These are phyloP conservation scores for Polydrusus tereticollis DNA, from an alignment of 2,888 invertebrate species.

Conservation along the genomic window DNA sequence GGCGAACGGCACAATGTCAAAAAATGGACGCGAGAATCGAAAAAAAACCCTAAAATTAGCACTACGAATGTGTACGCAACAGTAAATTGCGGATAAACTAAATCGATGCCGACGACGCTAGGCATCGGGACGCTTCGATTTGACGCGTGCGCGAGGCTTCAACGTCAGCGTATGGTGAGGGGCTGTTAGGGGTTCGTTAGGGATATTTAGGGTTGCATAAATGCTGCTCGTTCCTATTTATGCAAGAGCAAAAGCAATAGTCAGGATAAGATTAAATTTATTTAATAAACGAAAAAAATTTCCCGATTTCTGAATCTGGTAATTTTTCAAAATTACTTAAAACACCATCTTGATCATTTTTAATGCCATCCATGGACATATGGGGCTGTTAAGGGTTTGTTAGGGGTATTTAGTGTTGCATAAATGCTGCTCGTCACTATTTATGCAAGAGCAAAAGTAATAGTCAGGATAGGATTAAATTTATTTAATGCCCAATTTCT, in stretches of 20 bases:
- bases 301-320: too few relatives aligned
- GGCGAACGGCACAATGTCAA: constrained; percentile 8
- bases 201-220: constrained; percentile 19
- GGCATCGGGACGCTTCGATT: constrained; percentile 63
- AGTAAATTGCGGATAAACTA: constrained; percentile 58
- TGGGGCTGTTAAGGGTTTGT: too few relatives aligned
- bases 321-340: too few relatives aligned
- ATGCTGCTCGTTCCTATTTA: not conserved
- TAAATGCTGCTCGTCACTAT: too few relatives aligned
- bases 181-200: not conserved
- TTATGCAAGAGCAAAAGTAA: too few relatives aligned
- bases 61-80: constrained; percentile 56
- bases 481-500: too few relatives aligned
- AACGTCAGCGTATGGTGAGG: constrained; percentile 5
- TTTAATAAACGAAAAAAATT: too few relatives aligned
- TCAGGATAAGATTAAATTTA: too few relatives aligned
- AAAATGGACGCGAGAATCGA: constrained; percentile 22
- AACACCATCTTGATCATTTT: too few relatives aligned
- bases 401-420: too few relatives aligned
- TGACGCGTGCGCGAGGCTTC: constrained; percentile 2
- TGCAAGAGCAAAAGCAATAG: not conserved
- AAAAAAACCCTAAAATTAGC: constrained; percentile 3
- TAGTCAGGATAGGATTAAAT: too few relatives aligned
- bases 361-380: too few relatives aligned
- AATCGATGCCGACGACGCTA: constrained; percentile 62